Percentiles rank a stretch among this genome's conserved stretches.
Evolutionary conservation across 2,113 vertebrate genomes (phyloP).

Genomic region (Oryzias woworae): DNA sequence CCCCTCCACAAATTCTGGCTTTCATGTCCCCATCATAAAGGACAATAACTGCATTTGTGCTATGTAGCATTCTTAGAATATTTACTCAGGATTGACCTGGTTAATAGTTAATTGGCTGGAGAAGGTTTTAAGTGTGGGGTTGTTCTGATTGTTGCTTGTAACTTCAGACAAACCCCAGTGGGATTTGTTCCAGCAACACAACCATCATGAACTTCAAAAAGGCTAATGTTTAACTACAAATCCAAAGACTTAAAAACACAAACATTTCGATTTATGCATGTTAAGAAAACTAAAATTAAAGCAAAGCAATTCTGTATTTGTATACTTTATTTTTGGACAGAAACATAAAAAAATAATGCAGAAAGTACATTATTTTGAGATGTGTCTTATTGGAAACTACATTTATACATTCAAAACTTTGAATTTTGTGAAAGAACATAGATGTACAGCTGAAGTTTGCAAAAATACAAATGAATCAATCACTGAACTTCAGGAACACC

Average conservation of each 20-base stretch:
- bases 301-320: background rate
- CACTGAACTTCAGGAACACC: no score
- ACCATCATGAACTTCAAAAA: constrained; percentile 22
- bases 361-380: no score
- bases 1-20: background rate
- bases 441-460: no score
- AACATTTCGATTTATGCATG: background rate
- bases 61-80: constrained; percentile 59
- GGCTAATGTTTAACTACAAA: constrained; percentile 5
- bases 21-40: constrained; percentile 16
- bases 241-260: background rate
- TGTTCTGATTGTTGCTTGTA: constrained; percentile 10
- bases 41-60: constrained; percentile 49
- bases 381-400: no score
- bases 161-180: constrained; percentile 8
- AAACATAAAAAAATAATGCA: no score
- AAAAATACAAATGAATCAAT: no score
- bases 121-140: constrained; percentile 19
- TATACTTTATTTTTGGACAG: no score
- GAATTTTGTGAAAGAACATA: no score
- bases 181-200: constrained; percentile 34
- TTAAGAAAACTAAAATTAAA: background rate
- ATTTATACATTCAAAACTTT: no score
- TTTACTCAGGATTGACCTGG: constrained; percentile 57
- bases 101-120: constrained; percentile 74